Evolutionary conservation across 2,888 invertebrate genomes (phyloP).

Genomic region (Hanleya hanleyi): DNA sequence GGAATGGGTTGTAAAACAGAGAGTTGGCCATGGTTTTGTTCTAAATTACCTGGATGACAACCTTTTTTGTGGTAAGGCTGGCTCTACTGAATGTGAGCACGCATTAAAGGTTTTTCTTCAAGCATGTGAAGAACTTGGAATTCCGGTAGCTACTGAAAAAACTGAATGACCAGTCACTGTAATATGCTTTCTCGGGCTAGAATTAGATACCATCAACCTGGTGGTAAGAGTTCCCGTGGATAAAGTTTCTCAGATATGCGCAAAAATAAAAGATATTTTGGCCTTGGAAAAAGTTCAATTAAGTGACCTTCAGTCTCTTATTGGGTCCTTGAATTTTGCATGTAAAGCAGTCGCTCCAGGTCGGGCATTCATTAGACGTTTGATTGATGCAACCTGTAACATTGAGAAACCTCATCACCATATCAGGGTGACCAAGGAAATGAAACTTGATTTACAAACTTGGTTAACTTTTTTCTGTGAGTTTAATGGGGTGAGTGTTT

Average conservation of each 20-base stretch:
- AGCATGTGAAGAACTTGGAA: background rate
- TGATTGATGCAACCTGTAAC: background rate
- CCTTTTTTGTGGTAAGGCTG: too few species aligned
- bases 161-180: background rate
- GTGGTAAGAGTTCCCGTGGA: background rate
- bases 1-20: background rate
- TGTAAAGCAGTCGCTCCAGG: background rate
- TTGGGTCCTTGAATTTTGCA: background rate
- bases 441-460: background rate
- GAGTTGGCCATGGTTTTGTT: background rate
- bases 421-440: background rate
- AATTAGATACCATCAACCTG: background rate
- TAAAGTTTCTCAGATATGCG: background rate
- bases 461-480: background rate
- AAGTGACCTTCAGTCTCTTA: background rate
- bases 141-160: background rate
- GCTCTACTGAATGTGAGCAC: background rate
- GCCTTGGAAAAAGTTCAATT: background rate
- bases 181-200: background rate
- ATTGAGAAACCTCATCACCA: background rate
- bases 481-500: background rate
- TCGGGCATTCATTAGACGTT: background rate
- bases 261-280: background rate
- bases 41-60: too few species aligned
- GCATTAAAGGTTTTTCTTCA: background rate